Base-by-base conservation (phyloP, 1,140 invertebrate species). In the Diploscapter pachys region DNA sequence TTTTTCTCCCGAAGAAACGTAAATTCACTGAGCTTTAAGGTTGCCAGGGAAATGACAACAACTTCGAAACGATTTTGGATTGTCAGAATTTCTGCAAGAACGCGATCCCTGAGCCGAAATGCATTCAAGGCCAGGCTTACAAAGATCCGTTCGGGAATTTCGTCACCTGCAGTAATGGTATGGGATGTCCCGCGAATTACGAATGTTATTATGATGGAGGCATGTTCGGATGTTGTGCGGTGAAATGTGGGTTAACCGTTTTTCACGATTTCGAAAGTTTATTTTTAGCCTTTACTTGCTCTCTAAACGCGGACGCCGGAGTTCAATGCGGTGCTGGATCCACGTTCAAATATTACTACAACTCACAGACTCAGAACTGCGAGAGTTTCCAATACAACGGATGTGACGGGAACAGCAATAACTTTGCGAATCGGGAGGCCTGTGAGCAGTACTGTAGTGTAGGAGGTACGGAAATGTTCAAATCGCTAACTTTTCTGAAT, bases 21-120 rank as follows among this genome's bases (percentile, higher is more conserved):
- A 57, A 4, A 50, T 53, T 2, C 11, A 59, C 62, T 5, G 55
- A 0, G 13, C 4, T n/a, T 70, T 70, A 70, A 50, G 59, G 11
- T 78, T 66, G 62, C 31, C 77, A 78, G 59, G 77, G 78, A 51
- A 79, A 79, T 51, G 78, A 79, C 57, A 79, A 79, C 77, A 79
- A 79, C 48, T 79, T 79, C 66, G 77, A 79, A 4, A 62, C 75
- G 50, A 71, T 78, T 8, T 13, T 78, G 11, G 76, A 78, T 59
- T 78, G 76, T 63, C 76, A 78, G 51, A 68, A 59, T 6, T 78
- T 71, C 76, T 78, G 76, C 59, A 78, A 78, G 59, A 78, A 78
- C 52, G 75, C 76, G 5, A 76, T 78, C 57, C 76, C 73, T 48
- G 75, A 78, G 53, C 75, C 77, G 11, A 71, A 77, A 62, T 78